A percentile compares a stretch with the other conserved stretches of the same genome.
Evolutionary conservation across 2,888 invertebrate species (phyloP).

Genomic region (Leptopilina syphax): DNA sequence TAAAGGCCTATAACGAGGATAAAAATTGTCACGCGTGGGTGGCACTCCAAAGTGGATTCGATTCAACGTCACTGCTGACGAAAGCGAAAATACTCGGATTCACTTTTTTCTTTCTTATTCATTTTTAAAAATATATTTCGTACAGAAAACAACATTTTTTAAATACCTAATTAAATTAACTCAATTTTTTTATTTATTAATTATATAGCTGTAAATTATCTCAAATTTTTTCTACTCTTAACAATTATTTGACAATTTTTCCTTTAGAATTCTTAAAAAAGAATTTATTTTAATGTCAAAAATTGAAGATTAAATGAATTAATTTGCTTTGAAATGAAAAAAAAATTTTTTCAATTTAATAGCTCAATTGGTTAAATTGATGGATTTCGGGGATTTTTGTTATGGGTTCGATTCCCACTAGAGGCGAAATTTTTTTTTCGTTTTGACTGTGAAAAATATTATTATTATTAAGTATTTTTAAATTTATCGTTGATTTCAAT

Average conservation of each 20-base stretch:
- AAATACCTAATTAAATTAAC: no score
- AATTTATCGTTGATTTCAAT: no score
- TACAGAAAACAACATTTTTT: no score
- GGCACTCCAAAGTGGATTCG: not conserved
- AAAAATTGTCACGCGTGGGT: not conserved
- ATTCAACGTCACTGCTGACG: constrained; percentile 21
- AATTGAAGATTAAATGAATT: not conserved
- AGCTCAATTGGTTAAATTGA: not conserved
- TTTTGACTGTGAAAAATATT: no score
- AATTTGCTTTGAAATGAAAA: not conserved
- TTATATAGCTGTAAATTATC: no score
- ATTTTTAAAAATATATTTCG: not conserved
- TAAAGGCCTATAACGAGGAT: not conserved
- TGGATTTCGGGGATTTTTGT: not conserved
- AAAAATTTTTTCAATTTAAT: not conserved
- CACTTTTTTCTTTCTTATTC: not conserved
- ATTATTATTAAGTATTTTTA: no score
- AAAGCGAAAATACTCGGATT: not conserved
- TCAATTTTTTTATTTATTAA: no score
- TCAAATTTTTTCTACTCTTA: not conserved
- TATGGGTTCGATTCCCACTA: not conserved
- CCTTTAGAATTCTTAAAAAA: not conserved
- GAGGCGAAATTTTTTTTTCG: not conserved
- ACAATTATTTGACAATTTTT: not conserved
- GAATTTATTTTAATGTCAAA: not conserved